Percentiles rank a stretch among this genome's conserved stretches.
These are phyloP conservation scores for Dryocosmus kuriphilus DNA, from an alignment of 2,888 invertebrate species.

Conservation along the genomic window DNA sequence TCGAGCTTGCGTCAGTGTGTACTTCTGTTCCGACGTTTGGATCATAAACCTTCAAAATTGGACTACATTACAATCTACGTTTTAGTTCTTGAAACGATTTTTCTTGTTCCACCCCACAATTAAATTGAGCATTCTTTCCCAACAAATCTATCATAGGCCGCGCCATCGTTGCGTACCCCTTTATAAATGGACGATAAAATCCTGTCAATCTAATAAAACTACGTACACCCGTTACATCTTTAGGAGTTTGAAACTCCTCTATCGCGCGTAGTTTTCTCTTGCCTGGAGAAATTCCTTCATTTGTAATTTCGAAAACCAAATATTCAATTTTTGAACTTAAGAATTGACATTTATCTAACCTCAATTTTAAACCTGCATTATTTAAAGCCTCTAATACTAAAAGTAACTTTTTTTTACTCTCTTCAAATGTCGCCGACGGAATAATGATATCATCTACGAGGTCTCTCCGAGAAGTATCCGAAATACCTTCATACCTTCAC, in stretches of 20 bases:
- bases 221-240: slow-evolving; percentile 41
- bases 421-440: too few species aligned
- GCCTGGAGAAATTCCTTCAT: slow-evolving; percentile 56
- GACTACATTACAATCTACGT: too few species aligned
- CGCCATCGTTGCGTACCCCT: slow-evolving; percentile 40
- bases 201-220: slow-evolving; percentile 47
- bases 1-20: too few species aligned
- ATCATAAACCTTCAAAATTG: too few species aligned
- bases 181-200: slow-evolving; percentile 45
- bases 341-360: not conserved
- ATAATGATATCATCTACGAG: too few species aligned
- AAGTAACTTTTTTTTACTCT: not conserved
- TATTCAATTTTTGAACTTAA: slow-evolving; percentile 59
- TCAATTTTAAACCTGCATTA: too few species aligned
- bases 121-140: slow-evolving; percentile 49
- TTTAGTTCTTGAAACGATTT: slow-evolving; percentile 47
- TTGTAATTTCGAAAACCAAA: slow-evolving; percentile 63
- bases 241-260: slow-evolving; percentile 44
- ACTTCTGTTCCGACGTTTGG: too few species aligned
- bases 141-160: slow-evolving; percentile 59
- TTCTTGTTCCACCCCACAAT: slow-evolving; percentile 56
- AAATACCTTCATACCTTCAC: too few species aligned
- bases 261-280: slow-evolving; percentile 48
- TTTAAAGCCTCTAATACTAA: too few species aligned
- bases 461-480: too few species aligned